These are phyloP conservation scores for Stenolophus ochropezus DNA, from an alignment of 2,888 invertebrate species.

Conservation along the genomic window DNA sequence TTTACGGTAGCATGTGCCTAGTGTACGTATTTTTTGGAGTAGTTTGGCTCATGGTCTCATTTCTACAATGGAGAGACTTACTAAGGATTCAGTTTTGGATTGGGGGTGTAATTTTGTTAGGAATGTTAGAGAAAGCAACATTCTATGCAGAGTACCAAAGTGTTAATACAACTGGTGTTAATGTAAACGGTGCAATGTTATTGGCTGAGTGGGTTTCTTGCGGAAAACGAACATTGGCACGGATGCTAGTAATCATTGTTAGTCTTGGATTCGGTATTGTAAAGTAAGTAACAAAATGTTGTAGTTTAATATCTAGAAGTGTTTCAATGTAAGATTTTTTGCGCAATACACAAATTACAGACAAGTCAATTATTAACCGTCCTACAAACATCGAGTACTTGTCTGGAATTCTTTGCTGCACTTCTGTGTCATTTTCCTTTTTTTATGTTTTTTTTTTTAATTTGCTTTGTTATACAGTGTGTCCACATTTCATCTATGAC, in stretches of 20 bases:
- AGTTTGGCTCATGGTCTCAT: slow-evolving; percentile 88
- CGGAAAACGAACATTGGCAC: slow-evolving; percentile 90
- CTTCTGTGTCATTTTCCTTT: too few species aligned
- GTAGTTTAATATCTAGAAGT: background rate
- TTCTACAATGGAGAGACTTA: slow-evolving; percentile 92
- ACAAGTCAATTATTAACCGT: too few species aligned
- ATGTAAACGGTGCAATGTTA: slow-evolving; percentile 83
- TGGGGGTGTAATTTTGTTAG: slow-evolving; percentile 90
- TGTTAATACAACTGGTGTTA: slow-evolving; percentile 81
- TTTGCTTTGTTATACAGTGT: too few species aligned
- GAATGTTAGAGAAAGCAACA: slow-evolving; percentile 91
- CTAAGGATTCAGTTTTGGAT: slow-evolving; percentile 97
- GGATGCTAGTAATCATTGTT: slow-evolving; percentile 96
- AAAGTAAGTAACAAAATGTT: slow-evolving; percentile 78
- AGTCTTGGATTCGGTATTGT: slow-evolving; percentile 97
- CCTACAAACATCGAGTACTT: too few species aligned
- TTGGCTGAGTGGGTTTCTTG: slow-evolving; percentile 94
- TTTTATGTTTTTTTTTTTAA: too few species aligned
- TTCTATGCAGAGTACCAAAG: slow-evolving; percentile 93
- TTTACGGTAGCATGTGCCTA: slow-evolving; percentile 93
- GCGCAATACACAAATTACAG: too few species aligned
- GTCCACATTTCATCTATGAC: too few species aligned
- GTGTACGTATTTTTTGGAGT: slow-evolving; percentile 89
- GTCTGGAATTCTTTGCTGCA: too few species aligned
- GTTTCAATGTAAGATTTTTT: too few species aligned